Evolutionary conservation across 2,888 invertebrate genomes (phyloP).

Genomic region (Trichogramma evanescens): DNA sequence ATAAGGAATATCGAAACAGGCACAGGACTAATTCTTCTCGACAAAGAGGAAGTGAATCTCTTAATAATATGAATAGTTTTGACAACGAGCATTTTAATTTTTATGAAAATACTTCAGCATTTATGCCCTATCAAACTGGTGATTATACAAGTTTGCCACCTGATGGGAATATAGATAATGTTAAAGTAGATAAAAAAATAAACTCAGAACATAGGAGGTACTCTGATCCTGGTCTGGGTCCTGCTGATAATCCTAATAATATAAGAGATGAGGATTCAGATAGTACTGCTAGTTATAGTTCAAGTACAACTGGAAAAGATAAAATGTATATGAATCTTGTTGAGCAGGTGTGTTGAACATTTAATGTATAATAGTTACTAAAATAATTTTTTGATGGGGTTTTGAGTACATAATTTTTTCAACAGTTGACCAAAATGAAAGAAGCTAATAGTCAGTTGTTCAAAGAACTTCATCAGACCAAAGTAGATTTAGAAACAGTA

Average conservation of each 20-base stretch:
- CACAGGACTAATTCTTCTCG: slow-evolving; percentile 29
- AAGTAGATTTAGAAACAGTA: slow-evolving; percentile 52
- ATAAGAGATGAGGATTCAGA: slow-evolving; percentile 54
- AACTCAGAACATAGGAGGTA: slow-evolving; percentile 56
- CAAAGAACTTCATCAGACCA: slow-evolving; percentile 67
- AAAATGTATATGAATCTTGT: slow-evolving; percentile 59
- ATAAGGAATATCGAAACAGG: slow-evolving; percentile 26
- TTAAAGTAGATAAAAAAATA: slow-evolving; percentile 49
- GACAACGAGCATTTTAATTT: slow-evolving; percentile 37
- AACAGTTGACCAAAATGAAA: slow-evolving; percentile 52
- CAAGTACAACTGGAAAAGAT: slow-evolving; percentile 52
- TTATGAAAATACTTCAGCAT: slow-evolving; percentile 33
- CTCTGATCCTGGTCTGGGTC: slow-evolving; percentile 62
- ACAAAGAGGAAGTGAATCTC: slow-evolving; percentile 25
- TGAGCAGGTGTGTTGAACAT: slow-evolving; percentile 60
- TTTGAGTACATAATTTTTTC: neutral
- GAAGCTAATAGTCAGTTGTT: slow-evolving; percentile 68
- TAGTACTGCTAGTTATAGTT: slow-evolving; percentile 44
- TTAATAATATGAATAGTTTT: slow-evolving; percentile 16
- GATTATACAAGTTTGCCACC: slow-evolving; percentile 66
- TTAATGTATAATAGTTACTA: neutral
- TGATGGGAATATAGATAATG: slow-evolving; percentile 56
- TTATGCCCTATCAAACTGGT: slow-evolving; percentile 37
- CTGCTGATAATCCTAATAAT: slow-evolving; percentile 46
- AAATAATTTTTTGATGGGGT: neutral